Evolutionary conservation across 2,888 invertebrate species (phyloP), one percentile per base, ranked within the genome.

Genomic region (Mactromeris polynyma): DNA sequence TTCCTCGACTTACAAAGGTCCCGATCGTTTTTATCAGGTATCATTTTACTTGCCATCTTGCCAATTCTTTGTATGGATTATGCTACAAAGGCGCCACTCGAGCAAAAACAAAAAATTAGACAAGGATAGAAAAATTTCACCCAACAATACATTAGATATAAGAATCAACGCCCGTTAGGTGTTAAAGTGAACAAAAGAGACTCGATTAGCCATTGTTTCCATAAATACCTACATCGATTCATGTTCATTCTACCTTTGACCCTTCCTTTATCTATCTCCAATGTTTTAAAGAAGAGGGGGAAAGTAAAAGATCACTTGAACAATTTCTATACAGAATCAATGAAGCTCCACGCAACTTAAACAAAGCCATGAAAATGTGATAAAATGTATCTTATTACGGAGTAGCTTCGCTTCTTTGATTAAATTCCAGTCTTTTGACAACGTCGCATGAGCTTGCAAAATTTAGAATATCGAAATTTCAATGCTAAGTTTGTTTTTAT

Each of bases 201-300:
- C 80, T 78, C 83, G 91, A 85, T 87, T 54, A 38, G 81, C 87
- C 69, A 90, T 91, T 91, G 89, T 91, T 88, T 89, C 31, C 79
- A 42, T 69, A 87, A 87, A 92, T 91, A 92, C 89, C 90, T 92
- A 92, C 92, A 92, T 92, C 92, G 54, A 90, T 92, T 92, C 92
- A 91, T 87, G 87, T 90, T 90, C 88, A 86, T 82, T 81, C 88
- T 88, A 91, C 90, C 88, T 86, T 46, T 80, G 86, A 91, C 91
- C 89, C 17, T 80, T 82, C 80, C 85, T 73, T 87, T 91, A 91
- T 89, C 81, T 87, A 87, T 85, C 69, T 31, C 81, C 36, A 79
- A 87, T 73, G 26, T 33, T 87, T 82, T 83, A 42, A 83, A 83
- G 77, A 77, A 89, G 85, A 83, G 85, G 91, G 87, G 69, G 89